These are phyloP conservation scores for Prolemur simus DNA, from an alignment of 2,113 vertebrate species.

Conservation along the genomic window DNA sequence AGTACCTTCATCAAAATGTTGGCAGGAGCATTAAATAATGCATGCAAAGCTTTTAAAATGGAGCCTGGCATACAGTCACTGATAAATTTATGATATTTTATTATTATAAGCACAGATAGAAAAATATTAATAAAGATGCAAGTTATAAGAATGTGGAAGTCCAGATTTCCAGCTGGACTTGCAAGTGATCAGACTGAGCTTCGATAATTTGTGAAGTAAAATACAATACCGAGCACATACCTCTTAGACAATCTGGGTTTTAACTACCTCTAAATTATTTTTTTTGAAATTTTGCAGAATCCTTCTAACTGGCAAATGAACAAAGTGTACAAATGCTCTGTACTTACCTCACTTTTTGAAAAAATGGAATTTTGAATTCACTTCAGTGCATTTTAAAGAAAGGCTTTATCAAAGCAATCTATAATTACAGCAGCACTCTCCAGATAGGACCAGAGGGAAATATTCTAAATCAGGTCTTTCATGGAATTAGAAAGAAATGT, in stretches of 20 bases:
- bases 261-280: not conserved
- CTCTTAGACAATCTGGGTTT: not conserved
- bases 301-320: constrained; percentile 10
- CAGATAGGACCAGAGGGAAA: constrained; percentile 32
- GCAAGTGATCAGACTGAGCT: not conserved
- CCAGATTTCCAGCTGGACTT: not conserved
- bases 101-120: not conserved
- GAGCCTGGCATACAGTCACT: not conserved
- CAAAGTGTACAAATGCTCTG: not conserved
- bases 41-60: not conserved
- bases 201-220: not conserved
- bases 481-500: not conserved
- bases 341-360: constrained; percentile 6
- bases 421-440: constrained; percentile 17
- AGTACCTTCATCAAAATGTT: not conserved
- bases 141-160: not conserved
- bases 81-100: not conserved
- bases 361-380: constrained; percentile 52
- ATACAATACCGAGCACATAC: not conserved
- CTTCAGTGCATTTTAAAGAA: constrained; percentile 28
- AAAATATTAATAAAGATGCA: not conserved
- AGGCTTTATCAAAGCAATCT: constrained; percentile 52
- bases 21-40: not conserved
- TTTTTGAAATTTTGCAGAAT: not conserved
- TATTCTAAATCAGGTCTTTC: constrained; percentile 34